Conservation (phyloP, 2,113 vertebrate genomes). For the Petrocephalus microphthalmus region DNA sequence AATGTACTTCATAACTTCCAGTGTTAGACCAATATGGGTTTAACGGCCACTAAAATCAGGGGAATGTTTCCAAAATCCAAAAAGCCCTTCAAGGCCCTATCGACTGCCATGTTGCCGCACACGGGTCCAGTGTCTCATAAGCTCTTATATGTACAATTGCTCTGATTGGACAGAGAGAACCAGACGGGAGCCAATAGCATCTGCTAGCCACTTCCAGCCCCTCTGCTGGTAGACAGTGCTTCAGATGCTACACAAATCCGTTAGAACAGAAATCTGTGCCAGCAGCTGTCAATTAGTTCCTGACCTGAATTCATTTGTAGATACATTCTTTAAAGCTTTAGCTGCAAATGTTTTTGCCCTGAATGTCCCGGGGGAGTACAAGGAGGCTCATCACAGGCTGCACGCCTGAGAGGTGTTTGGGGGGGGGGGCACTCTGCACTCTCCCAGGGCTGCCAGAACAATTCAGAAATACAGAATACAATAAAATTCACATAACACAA, state of each 20-base stretch:
- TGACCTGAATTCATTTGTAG: background rate
- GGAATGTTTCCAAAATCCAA: background rate
- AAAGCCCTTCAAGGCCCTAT: background rate
- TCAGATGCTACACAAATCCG: background rate
- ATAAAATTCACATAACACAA: background rate
- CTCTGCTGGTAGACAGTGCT: background rate
- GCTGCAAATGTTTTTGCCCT: background rate
- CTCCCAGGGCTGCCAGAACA: background rate
- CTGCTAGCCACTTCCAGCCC: background rate
- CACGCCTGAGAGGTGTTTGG: background rate
- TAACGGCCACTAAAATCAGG: background rate
- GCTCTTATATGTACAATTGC: background rate
- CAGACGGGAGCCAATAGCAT: background rate
- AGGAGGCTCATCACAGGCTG: background rate
- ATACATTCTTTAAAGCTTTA: background rate
- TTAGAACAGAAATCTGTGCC: conserved; percentile 2
- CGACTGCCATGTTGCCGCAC: background rate
- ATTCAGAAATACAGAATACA: background rate
- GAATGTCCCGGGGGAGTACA: background rate
- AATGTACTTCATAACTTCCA: background rate
- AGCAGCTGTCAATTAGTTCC: background rate
- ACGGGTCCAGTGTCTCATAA: background rate
- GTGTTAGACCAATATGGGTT: background rate
- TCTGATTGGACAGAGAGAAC: background rate
- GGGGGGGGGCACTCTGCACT: background rate